Conservation (phyloP, 1,140 invertebrate genomes). For the Chelonus insularis region DNA sequence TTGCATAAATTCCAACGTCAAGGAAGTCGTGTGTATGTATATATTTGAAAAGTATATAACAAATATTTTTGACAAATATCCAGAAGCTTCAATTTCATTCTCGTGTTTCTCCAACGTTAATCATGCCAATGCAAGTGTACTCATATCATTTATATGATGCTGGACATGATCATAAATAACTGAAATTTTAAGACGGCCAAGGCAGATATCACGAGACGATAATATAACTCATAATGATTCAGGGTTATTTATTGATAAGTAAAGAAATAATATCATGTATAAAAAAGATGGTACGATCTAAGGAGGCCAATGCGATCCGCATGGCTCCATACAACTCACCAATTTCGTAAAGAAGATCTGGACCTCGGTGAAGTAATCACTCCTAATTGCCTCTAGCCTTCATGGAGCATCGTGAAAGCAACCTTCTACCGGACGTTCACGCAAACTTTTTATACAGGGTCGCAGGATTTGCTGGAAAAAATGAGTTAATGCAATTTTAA, state of each 20-base stretch:
- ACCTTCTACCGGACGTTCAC: constrained; percentile 23
- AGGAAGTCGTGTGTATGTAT: not conserved
- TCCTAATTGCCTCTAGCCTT: constrained; percentile 27
- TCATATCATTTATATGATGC: too few species aligned
- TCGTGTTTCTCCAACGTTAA: too few species aligned
- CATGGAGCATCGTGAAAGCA: constrained; percentile 11
- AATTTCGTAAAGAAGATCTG: constrained; percentile 30
- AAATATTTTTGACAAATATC: too few species aligned
- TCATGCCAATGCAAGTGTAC: too few species aligned
- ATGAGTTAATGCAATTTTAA: not conserved
- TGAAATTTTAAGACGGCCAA: not conserved
- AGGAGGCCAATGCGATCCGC: constrained; percentile 5
- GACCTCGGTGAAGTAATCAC: constrained; percentile 24
- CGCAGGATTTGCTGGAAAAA: not conserved
- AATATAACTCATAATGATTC: not conserved
- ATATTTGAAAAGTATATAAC: not conserved
- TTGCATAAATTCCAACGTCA: constrained; percentile 2
- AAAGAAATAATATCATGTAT: not conserved
- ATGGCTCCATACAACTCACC: not conserved
- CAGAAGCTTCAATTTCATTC: too few species aligned
- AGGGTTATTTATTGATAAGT: not conserved
- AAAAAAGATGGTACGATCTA: not conserved
- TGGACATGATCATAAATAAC: too few species aligned
- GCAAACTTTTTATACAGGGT: not conserved
- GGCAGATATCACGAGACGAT: not conserved